Evolutionary conservation across 2,797 vertebrate genomes (phyloP), one percentile per base, ranked within the genome.

Genomic region (Lindbergichthys nudifrons): DNA sequence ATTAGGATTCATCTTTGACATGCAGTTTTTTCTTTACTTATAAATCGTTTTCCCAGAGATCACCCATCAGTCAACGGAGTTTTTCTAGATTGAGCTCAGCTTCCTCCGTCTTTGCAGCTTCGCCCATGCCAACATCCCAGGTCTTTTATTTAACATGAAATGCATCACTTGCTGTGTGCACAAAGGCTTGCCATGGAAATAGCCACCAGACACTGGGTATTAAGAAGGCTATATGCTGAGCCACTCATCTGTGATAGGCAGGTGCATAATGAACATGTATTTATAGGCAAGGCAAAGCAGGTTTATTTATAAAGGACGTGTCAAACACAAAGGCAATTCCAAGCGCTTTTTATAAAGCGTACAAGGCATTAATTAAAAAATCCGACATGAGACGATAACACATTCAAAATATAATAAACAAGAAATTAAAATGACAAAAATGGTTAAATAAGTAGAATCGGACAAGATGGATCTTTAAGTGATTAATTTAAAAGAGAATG

Each of bases 221-320:
- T 75, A 78, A 48, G 26, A 48, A 18, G 64, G 62, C 60, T 75
- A 72, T 19, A 81, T 67, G 23, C 43, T 83, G 73, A 78, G 65
- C 76, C 52, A 66, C 79, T 80, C 71, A 79, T 73, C 72, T 68
- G 64, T 73, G 64, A 80, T 13, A 50, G 65, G 73, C 81, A 76
- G 66, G 72, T 80, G 79, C 61, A 69, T 72, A 66, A 83, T 81
- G 67, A 75, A 76, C 63, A 59, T 67, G 64, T 86, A 85, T 86
- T 85, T 83, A 75, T 76, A 85, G 73, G 51, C 64, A 39, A 70
- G 19, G 18, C 56, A 42, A 59, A 62, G 19, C 14, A 66, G 46
- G 60, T 81, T 76, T 77, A 84, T 88, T 79, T 85, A 72, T 74
- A 82, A 75, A 73, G 42, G 26, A 76, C 23, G 47, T 60, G 32